Evolutionary conservation across 2,797 vertebrate genomes (phyloP).

Genomic region (Pangasius macronema): DNA sequence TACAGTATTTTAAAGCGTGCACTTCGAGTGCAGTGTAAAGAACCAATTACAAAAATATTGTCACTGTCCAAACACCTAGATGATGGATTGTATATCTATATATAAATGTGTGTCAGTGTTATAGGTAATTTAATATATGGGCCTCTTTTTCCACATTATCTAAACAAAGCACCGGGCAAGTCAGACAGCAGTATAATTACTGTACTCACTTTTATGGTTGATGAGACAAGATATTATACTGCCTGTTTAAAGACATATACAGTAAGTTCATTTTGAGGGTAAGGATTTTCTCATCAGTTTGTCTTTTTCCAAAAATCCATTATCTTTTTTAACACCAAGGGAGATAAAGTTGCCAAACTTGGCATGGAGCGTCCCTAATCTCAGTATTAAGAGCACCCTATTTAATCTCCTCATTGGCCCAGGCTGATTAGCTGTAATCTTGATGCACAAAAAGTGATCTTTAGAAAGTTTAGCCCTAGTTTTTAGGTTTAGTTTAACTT

Average conservation of each 20-base stretch:
- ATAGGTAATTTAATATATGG: not conserved
- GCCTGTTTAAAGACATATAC: not conserved
- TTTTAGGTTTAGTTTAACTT: not conserved
- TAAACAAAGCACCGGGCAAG: not conserved
- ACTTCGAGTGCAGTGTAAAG: not conserved
- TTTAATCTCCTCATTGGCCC: slow-evolving; percentile 63
- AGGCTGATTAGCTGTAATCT: slow-evolving; percentile 61
- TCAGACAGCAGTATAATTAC: not conserved
- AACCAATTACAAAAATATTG: not conserved
- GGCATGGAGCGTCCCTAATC: slow-evolving; percentile 63
- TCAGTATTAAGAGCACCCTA: slow-evolving; percentile 68
- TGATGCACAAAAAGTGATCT: slow-evolving; percentile 45
- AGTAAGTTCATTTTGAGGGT: not conserved
- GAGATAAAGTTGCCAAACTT: slow-evolving; percentile 31
- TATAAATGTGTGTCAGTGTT: not conserved
- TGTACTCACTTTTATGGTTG: not conserved
- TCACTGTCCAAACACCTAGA: not conserved
- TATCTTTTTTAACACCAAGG: slow-evolving; percentile 8
- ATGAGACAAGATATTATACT: not conserved
- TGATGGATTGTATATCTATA: not conserved
- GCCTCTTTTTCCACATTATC: not conserved
- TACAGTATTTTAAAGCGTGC: not conserved
- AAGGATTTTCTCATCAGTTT: not conserved
- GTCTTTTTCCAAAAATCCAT: not conserved
- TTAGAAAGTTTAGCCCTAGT: slow-evolving; percentile 39